Percentiles rank a stretch among this genome's conserved stretches.
Conservation (phyloP, 2,888 invertebrate genomes). For the Halictus quadricinctus region DNA sequence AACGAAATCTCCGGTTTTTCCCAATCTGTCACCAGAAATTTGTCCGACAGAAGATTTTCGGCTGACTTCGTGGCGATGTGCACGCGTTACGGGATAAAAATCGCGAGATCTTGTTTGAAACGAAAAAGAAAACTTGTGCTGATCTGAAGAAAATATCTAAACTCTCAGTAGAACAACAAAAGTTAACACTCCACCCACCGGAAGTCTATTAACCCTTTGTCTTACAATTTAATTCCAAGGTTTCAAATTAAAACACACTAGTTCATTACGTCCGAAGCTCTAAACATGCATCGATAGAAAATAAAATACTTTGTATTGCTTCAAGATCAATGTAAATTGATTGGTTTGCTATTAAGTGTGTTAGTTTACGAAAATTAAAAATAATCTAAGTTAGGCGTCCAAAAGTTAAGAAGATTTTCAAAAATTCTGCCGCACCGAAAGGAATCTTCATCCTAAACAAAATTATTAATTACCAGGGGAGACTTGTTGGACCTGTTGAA, state of each 20-base stretch:
- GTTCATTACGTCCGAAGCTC: too few relatives aligned
- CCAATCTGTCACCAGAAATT: slow-evolving; percentile 68
- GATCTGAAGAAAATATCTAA: not conserved
- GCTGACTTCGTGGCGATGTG: slow-evolving; percentile 24
- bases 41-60: slow-evolving; percentile 55
- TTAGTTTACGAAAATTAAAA: not conserved
- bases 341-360: not conserved
- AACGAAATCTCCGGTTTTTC: slow-evolving; percentile 70
- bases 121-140: not conserved
- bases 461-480: not conserved
- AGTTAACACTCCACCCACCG: not conserved
- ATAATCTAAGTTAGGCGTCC: not conserved
- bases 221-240: not conserved
- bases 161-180: not conserved
- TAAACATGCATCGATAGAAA: not conserved
- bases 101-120: slow-evolving; percentile 16
- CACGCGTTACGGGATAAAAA: not conserved
- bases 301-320: not conserved
- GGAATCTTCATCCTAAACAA: not conserved
- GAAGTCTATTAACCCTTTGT: not conserved
- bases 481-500: not conserved
- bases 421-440: too few relatives aligned
- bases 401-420: too few relatives aligned
- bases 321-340: not conserved
- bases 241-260: not conserved